phyloP scores from a whole-genome alignment of 1,140 invertebrate genomes.

The Akabosia matsudoensis region DNA sequence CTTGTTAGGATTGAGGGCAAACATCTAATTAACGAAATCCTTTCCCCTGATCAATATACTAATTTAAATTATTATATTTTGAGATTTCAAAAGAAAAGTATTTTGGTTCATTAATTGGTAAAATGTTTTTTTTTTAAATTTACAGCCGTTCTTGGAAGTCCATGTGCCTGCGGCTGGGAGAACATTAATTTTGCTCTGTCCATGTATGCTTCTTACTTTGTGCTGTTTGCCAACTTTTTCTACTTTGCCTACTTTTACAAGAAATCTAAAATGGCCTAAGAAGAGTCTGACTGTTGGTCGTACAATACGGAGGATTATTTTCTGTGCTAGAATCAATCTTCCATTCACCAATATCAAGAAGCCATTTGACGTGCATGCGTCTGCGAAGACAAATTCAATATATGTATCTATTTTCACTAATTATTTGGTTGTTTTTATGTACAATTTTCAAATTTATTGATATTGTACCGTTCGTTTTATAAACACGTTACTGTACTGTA shows the following conservation, averaged over 20 bases:
- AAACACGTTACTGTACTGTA: neutral
- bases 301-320: neutral
- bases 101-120: neutral
- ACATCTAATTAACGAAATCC: no score
- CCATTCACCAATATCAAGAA: neutral
- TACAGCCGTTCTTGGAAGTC: neutral
- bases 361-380: neutral
- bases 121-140: neutral
- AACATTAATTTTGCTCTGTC: conserved; percentile 67
- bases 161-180: conserved; percentile 36
- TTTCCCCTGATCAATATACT: no score
- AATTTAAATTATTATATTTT: no score
- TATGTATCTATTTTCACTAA: no score
- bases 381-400: neutral
- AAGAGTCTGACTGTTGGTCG: neutral
- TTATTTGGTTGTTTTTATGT: neutral
- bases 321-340: neutral
- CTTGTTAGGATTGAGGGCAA: no score
- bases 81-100: no score
- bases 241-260: conserved; percentile 71
- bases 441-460: neutral
- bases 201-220: conserved; percentile 93
- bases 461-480: neutral
- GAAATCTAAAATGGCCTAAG: conserved; percentile 24
- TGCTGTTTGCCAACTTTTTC: conserved; percentile 85